Conservation (phyloP, 37 sponge, comb jelly and placozoan species). For the Cladorhizidae sp. region DNA sequence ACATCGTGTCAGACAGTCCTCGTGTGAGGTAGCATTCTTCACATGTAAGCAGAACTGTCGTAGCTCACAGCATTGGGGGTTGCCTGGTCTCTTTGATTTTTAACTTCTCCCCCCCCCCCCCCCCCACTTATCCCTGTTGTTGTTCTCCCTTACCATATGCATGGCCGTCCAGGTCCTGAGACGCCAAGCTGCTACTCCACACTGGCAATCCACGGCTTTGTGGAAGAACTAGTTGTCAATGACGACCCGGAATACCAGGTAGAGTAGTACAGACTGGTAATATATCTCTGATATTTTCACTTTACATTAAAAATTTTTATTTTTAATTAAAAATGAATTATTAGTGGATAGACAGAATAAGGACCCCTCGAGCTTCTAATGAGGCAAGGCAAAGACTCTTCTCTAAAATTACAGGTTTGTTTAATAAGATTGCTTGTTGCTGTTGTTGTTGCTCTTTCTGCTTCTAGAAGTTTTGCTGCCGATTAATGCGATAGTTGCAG, state of each 20-base stretch:
- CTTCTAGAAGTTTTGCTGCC: neutral
- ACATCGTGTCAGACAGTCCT: slow-evolving; percentile 68
- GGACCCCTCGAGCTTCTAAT: slow-evolving; percentile 84
- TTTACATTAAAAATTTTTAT: neutral
- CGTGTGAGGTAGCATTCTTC: slow-evolving; percentile 72
- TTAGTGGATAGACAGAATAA: slow-evolving; percentile 93
- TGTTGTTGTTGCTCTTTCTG: neutral
- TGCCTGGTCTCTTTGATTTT: neutral
- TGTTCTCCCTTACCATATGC: neutral
- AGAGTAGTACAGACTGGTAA: neutral
- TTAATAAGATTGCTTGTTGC: neutral
- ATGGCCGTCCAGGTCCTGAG: slow-evolving; percentile 21
- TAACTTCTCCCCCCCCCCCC: neutral
- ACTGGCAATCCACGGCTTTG: slow-evolving; percentile 70
- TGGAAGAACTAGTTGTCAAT: slow-evolving; percentile 92
- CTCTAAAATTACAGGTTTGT: slow-evolving; percentile 64
- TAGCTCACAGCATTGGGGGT: neutral
- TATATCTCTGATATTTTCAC: neutral
- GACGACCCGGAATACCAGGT: slow-evolving; percentile 96
- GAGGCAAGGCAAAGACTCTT: slow-evolving; percentile 88
- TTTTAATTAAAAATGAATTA: too few relatives aligned
- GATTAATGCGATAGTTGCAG: neutral
- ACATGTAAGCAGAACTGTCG: slow-evolving; percentile 50
- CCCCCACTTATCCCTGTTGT: neutral
- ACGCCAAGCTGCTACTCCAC: slow-evolving; percentile 23